Evolutionary conservation across 2,113 vertebrate genomes (phyloP), one percentile per base, ranked within the genome.

Genomic region (Seriola dumerili): DNA sequence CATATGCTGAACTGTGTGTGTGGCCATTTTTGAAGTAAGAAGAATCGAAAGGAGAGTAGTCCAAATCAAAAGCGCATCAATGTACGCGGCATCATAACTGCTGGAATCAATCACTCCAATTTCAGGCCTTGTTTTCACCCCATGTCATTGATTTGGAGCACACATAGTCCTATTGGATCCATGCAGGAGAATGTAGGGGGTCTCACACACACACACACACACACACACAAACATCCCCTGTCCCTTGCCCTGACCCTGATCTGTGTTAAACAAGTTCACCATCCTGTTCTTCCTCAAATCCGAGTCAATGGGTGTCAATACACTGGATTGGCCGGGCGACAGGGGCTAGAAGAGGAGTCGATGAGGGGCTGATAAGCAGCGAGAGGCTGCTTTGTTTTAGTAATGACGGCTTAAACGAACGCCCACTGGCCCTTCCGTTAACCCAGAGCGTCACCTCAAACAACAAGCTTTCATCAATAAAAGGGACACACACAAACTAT

Each of bases 311-410:
- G 80, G 83, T 91, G 94, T 95, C 95, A 72, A 95, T 95, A 94
- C 44, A 71, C 11, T 40, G 89, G 91, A 94, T 94, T 91, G 92
- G 87, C 80, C 9, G 34, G 74, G 67, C 44, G 90, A 93, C 92
- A 90, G 93, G 76, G 82, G 76, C 92, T 84, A n/a, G 57, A 85
- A 87, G 89, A 72, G 63, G 87, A 94, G 93, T 96, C 95, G 91
- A 95, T 95, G 92, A 90, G 85, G 81, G 76, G 81, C 91, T 94
- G 94, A 95, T 93, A 92, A 93, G 91, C 86, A 85, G 85, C 66
- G 66, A 85, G 91, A 89, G 88, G 92, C 93, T 92, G 92, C 93
- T 95, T 95, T 96, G 95, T 95, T 95, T 95, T 91, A 93, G 92
- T 95, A 95, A 95, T 95, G 94, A 94, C 50, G 90, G 92, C 94